Evolutionary conservation across 2,888 invertebrate species (phyloP).

Genomic region (Lepidocyrtinus sp.): DNA sequence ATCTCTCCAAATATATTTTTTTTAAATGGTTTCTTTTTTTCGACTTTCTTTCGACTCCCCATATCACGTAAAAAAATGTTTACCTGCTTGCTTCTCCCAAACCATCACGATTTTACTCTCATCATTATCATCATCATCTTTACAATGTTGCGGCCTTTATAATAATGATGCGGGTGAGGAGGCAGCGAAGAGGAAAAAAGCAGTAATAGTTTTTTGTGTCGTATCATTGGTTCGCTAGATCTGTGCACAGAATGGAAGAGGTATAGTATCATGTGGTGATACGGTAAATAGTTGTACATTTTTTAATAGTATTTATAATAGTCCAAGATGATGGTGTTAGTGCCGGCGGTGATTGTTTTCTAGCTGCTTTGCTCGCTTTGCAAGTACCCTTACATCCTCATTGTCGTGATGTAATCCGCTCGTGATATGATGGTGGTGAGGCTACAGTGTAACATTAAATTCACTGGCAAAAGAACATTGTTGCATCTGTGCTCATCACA

Average conservation of each 20-base stretch:
- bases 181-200: not conserved
- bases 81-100: not conserved
- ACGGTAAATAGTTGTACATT: not conserved
- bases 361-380: not conserved
- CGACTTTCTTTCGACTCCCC: slow-evolving; percentile 48
- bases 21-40: slow-evolving; percentile 42
- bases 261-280: not conserved
- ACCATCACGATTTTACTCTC: slow-evolving; percentile 25
- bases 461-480: slow-evolving; percentile 37
- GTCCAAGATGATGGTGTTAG: slow-evolving; percentile 21
- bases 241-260: slow-evolving; percentile 15
- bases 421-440: slow-evolving; percentile 1
- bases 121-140: not conserved
- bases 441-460: slow-evolving; percentile 15
- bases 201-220: slow-evolving; percentile 17
- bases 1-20: not conserved
- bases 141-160: slow-evolving; percentile 10
- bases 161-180: slow-evolving; percentile 39
- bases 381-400: not conserved
- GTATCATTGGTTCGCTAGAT: slow-evolving; percentile 31
- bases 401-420: slow-evolving; percentile 10
- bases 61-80: slow-evolving; percentile 14
- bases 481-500: slow-evolving; percentile 23
- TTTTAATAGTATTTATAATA: slow-evolving; percentile 47
- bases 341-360: slow-evolving; percentile 7